phyloP scores from a whole-genome alignment of 2,888 invertebrate species.

The Leptinotarsa haldemani region DNA sequence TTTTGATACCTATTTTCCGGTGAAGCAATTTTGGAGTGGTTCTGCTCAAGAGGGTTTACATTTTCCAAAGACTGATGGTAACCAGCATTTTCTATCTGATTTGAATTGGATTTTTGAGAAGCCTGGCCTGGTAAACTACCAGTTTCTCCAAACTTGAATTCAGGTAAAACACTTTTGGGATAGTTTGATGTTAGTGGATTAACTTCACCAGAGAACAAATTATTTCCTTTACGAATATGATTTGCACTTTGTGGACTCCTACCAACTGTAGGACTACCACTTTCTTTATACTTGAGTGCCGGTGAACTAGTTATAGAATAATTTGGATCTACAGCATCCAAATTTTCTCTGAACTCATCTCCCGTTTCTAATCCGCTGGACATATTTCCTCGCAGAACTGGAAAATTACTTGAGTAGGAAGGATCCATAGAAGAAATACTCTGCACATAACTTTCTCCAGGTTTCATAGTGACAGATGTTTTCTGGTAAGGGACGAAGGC shows the following conservation, averaged over 20 bases:
- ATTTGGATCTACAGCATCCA: background rate
- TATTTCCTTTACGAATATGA: background rate
- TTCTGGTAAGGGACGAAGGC: conserved; percentile 44
- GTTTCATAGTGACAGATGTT: conserved; percentile 21
- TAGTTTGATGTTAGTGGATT: too few species aligned
- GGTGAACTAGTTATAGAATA: conserved; percentile 5
- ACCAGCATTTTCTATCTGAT: background rate
- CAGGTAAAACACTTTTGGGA: too few species aligned
- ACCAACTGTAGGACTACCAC: background rate
- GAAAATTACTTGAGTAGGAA: conserved; percentile 26
- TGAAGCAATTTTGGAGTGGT: background rate
- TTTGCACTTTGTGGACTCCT: background rate
- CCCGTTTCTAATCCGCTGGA: background rate
- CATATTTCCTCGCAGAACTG: conserved; percentile 13
- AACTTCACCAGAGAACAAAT: background rate
- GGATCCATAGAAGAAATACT: conserved; percentile 13
- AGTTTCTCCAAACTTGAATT: background rate
- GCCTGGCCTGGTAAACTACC: background rate
- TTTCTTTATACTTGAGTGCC: conserved; percentile 13
- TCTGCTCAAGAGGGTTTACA: conserved; percentile 3
- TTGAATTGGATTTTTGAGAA: background rate
- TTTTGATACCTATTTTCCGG: conserved; percentile 15
- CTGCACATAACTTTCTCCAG: conserved; percentile 30
- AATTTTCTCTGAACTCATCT: conserved; percentile 17
- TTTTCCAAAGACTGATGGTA: conserved; percentile 1